Evolutionary conservation across 2,888 invertebrate species (phyloP), one percentile per base, ranked within the genome.

Genomic region (Drosophila helvetica): DNA sequence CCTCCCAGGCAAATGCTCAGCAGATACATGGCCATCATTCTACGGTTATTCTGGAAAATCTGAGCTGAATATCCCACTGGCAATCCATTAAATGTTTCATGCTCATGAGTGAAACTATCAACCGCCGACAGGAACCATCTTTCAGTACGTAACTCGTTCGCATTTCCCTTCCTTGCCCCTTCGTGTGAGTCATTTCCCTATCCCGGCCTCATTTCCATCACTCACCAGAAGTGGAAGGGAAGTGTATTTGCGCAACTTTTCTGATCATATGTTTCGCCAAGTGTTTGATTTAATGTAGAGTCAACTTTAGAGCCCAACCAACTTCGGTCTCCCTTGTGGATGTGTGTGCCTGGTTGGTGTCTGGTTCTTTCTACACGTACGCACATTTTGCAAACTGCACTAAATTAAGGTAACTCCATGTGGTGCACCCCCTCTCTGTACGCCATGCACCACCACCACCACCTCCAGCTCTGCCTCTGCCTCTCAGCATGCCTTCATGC

Each of bases 361-460:
- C 33, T 52, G 9, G 12, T 61, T 38, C 67, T 58, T 66, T 66
- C 59, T 67, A 72, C 83, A 86, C 84, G 84, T 88, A 86, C 82
- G 83, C 74, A 86, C 84, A 70, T 80, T 84, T 86, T 68, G 71
- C 81, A 81, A 84, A 87, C 88, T 83, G 75, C 84, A 88, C 72
- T 82, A 88, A 82, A 88, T 82, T 88, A 86, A 77, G 72, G 63
- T 69, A 82, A 77, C 82, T 79, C 77, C 51, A 53, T 67, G 56
- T 27, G 25, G 59, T 64, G 8, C n/a, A 19, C 50, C n/a, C 50
- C n/a, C 33, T 43, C 22, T 22, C 22, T 22, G 22, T 3, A 22
- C 25, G 38, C 7, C 38, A 38, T 38, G 38, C 38, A n/a, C n/a
- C 38, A 38, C 12, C 33, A 38, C 15, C 38, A 38, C 27, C 1